These are phyloP conservation scores for Dasypolia templi DNA, from an alignment of 2,888 invertebrate species.

Conservation along the genomic window DNA sequence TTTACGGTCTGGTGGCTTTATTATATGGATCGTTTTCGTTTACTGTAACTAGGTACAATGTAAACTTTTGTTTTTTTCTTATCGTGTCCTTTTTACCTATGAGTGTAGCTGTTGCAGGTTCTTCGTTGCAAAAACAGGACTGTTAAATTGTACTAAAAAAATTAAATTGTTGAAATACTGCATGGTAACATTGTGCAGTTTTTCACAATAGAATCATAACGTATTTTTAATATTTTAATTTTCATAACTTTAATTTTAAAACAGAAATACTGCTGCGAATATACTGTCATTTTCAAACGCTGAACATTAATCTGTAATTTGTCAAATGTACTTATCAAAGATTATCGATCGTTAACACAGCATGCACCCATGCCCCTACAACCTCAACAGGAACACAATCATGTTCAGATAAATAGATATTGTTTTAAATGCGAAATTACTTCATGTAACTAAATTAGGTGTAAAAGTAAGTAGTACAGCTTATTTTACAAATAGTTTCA, in stretches of 20 bases:
- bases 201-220: no score
- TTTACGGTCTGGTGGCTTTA: constrained; percentile 22
- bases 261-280: no score
- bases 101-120: background rate
- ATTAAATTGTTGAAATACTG: background rate
- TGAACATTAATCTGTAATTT: constrained; percentile 1
- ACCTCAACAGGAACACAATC: background rate
- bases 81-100: background rate
- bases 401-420: constrained; percentile 12
- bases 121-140: background rate
- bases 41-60: background rate
- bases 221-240: no score
- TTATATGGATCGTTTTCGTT: constrained; percentile 10
- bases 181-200: no score
- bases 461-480: background rate
- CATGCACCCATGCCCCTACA: constrained; percentile 6
- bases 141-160: background rate
- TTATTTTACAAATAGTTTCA: background rate
- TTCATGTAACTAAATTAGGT: background rate
- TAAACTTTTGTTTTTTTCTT: background rate
- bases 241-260: background rate
- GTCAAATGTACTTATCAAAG: background rate
- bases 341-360: constrained; percentile 1
- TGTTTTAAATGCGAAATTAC: constrained; percentile 11
- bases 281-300: background rate